These are phyloP conservation scores for Chelonus formosanus DNA, from an alignment of 2,888 invertebrate species.

Conservation along the genomic window DNA sequence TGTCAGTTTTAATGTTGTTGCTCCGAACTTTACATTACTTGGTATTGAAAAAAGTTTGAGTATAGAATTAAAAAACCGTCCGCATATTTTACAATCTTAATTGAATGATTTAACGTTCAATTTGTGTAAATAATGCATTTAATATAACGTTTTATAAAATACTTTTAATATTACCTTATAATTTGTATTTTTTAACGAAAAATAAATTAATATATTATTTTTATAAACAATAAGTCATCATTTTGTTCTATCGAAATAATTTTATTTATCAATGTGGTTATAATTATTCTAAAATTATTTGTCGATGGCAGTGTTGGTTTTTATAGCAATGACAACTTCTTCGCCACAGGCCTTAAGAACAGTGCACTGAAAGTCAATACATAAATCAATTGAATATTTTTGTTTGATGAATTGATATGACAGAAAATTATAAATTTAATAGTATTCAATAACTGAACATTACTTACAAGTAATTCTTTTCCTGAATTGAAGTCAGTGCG, in stretches of 20 bases:
- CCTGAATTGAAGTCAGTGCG: conserved; percentile 86
- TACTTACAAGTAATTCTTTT: conserved; percentile 84
- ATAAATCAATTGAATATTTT: no score
- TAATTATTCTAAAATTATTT: conserved; percentile 73
- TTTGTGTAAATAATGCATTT: no score
- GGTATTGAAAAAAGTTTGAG: conserved; percentile 56
- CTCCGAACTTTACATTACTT: conserved; percentile 50
- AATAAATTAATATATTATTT: no score
- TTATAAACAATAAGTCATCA: no score
- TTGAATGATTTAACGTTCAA: background rate
- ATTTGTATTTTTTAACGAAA: no score
- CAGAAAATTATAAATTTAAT: no score
- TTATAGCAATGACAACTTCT: conserved; percentile 93
- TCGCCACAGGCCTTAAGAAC: conserved; percentile 93
- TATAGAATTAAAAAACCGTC: conserved; percentile 55
- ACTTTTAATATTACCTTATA: no score
- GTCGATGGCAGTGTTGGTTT: conserved; percentile 94
- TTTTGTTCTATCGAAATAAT: no score
- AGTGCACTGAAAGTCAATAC: conserved; percentile 74
- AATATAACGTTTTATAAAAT: no score
- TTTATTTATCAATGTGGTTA: no score
- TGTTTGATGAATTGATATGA: no score
- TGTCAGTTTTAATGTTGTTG: conserved; percentile 61
- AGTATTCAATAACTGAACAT: no score
- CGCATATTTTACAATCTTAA: conserved; percentile 49